Conservation (phyloP, 2,113 vertebrate species). For the Sylvilagus bachmani region DNA sequence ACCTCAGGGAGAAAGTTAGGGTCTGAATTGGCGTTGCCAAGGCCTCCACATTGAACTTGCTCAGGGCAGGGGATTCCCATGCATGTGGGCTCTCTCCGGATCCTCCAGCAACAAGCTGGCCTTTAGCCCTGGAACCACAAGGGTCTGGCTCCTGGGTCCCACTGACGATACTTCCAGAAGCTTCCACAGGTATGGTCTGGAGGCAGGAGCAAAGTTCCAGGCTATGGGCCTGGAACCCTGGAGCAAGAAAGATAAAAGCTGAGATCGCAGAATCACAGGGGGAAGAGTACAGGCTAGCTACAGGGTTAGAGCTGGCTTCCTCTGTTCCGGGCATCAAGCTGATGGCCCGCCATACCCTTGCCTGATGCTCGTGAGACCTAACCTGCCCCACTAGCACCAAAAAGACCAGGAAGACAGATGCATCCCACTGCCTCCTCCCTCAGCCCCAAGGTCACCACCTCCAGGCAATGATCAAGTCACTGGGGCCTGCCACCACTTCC, state of each 20-base stretch:
- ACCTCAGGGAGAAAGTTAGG: background rate
- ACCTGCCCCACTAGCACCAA: background rate
- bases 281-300: fast-evolving
- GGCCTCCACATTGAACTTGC: background rate
- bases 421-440: background rate
- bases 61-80: background rate
- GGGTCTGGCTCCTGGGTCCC: background rate
- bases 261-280: background rate
- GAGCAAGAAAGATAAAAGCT: background rate
- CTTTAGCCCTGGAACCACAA: background rate
- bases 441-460: background rate
- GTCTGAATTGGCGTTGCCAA: background rate
- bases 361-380: background rate
- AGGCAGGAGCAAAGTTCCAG: background rate
- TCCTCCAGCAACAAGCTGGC: background rate
- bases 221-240: conserved; percentile 49
- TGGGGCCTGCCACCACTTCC: background rate
- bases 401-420: background rate
- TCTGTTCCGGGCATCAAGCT: background rate
- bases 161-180: conserved; percentile 58
- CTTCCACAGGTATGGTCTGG: conserved; percentile 40
- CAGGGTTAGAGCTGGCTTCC: background rate
- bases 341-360: background rate
- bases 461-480: background rate
- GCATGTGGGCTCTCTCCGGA: background rate